These are phyloP conservation scores for Nyctibius grandis DNA, from an alignment of 2,797 vertebrate species.

Conservation along the genomic window DNA sequence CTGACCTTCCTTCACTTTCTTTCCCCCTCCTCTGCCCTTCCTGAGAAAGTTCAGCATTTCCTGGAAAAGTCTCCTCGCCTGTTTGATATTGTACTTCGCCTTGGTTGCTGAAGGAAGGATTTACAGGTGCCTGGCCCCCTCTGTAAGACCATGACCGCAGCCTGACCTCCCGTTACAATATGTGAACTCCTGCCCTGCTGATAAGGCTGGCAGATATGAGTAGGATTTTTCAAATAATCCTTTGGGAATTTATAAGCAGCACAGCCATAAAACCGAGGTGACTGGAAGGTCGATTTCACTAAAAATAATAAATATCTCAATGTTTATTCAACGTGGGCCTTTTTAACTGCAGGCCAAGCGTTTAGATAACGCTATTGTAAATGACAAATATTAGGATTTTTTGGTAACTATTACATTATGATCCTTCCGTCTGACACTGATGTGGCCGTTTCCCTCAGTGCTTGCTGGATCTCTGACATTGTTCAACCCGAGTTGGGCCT, in stretches of 20 bases:
- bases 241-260: conserved; percentile 78
- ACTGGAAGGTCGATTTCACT: conserved; percentile 77
- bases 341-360: conserved; percentile 75
- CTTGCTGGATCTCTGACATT: conserved; percentile 54
- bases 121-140: conserved; percentile 80
- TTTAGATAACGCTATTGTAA: conserved; percentile 74
- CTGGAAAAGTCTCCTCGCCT: conserved; percentile 72
- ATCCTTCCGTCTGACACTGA: conserved; percentile 70
- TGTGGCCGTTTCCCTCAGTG: conserved; percentile 50
- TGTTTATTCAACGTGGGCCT: conserved; percentile 78
- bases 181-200: conserved; percentile 78
- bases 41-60: conserved; percentile 81
- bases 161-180: conserved; percentile 77
- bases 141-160: conserved; percentile 76
- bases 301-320: conserved; percentile 79
- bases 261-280: conserved; percentile 76
- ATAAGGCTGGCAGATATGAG: conserved; percentile 79
- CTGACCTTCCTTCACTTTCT: conserved; percentile 74
- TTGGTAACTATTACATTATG: conserved; percentile 70
- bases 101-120: conserved; percentile 74
- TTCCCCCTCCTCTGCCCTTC: conserved; percentile 77
- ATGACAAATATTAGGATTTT: conserved; percentile 76
- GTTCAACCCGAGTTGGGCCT: conserved; percentile 25
- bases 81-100: conserved; percentile 74
- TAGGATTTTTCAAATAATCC: conserved; percentile 75